Evolutionary conservation across 1,140 invertebrate species (phyloP).

Genomic region (Druon quercuslanigerum): DNA sequence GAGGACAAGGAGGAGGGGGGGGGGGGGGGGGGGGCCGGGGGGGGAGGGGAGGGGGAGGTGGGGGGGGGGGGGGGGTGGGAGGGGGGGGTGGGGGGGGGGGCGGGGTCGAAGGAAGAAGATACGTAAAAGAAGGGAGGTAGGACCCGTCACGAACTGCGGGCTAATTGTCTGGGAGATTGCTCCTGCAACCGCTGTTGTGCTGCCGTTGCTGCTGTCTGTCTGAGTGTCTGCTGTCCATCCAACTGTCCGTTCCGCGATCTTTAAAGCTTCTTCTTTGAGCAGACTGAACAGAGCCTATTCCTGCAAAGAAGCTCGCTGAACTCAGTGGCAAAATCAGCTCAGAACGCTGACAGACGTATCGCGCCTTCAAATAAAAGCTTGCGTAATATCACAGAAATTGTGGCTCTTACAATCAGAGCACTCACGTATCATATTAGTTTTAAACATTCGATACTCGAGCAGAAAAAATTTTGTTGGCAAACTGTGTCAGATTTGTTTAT

Average conservation of each 20-base stretch:
- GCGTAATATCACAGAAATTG: conserved; percentile 42
- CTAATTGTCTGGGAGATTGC: conserved; percentile 75
- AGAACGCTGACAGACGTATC: conserved; percentile 42
- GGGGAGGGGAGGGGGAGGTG: too few species aligned
- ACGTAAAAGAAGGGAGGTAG: conserved; percentile 55
- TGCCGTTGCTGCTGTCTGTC: conserved; percentile 56
- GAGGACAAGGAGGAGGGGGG: too few species aligned
- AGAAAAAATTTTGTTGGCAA: too few species aligned
- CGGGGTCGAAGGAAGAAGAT: conserved; percentile 41
- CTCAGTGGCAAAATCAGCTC: conserved; percentile 44
- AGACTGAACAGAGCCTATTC: conserved; percentile 24
- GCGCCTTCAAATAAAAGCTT: conserved; percentile 49
- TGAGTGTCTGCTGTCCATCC: conserved; percentile 50
- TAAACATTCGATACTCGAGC: too few species aligned
- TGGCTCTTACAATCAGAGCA: too few species aligned
- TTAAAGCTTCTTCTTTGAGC: not conserved
- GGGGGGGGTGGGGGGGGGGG: too few species aligned
- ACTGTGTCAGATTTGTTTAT: too few species aligned
- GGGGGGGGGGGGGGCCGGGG: too few species aligned
- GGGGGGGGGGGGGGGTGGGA: too few species aligned
- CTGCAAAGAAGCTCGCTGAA: conserved; percentile 44
- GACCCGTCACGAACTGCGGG: conserved; percentile 73
- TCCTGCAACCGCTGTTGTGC: conserved; percentile 62
- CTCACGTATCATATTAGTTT: not conserved
- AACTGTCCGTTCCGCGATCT: conserved; percentile 53